Percentiles rank a stretch among this genome's conserved stretches.
Conservation (phyloP, 1,140 invertebrate genomes). For the Sitophilus oryzae region DNA sequence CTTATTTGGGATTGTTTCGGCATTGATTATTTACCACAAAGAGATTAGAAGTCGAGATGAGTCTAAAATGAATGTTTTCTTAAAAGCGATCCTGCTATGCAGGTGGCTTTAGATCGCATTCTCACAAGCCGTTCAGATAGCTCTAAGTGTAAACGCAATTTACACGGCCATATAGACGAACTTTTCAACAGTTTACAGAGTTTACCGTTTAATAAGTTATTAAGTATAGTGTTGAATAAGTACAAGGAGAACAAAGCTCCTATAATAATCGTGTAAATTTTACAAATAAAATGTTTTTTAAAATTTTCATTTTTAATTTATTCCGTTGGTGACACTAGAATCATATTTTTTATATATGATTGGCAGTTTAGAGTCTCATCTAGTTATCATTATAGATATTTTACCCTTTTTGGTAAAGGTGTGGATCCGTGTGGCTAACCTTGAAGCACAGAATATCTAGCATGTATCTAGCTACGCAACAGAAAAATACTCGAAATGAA, state of each 20-base stretch:
- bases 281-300: too few species aligned
- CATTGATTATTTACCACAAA: slow-evolving; percentile 39
- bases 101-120: slow-evolving; percentile 63
- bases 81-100: slow-evolving; percentile 33
- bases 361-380: too few species aligned
- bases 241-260: slow-evolving; percentile 44
- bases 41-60: slow-evolving; percentile 43
- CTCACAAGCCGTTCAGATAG: slow-evolving; percentile 70
- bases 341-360: too few species aligned
- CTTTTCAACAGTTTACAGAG: slow-evolving; percentile 51
- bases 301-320: too few species aligned
- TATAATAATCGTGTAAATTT: slow-evolving; percentile 15
- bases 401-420: too few species aligned
- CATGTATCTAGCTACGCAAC: too few species aligned
- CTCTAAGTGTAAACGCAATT: slow-evolving; percentile 64
- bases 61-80: slow-evolving; percentile 35
- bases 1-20: slow-evolving; percentile 46
- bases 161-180: slow-evolving; percentile 66
- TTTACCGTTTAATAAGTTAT: slow-evolving; percentile 53
- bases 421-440: too few species aligned
- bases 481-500: too few species aligned
- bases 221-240: slow-evolving; percentile 54
- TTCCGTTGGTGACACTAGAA: too few species aligned
- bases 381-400: too few species aligned
- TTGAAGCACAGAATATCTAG: too few species aligned